Conservation (phyloP, 2,797 vertebrate species). For the Antennarius maculatus region DNA sequence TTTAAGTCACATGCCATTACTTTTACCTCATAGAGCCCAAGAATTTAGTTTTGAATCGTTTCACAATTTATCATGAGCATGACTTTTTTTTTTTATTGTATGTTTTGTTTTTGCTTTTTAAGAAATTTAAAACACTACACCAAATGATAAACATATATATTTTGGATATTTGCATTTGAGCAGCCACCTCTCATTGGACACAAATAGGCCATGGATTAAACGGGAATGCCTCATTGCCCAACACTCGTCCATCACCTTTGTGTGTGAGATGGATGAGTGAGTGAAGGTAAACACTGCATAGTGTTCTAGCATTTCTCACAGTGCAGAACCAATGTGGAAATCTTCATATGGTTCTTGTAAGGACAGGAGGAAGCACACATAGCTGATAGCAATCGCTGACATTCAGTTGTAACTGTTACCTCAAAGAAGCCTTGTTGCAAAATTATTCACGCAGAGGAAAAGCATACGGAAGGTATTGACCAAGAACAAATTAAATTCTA, state of each 20-base stretch:
- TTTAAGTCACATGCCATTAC: no score
- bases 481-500: constrained; percentile 10
- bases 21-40: no score
- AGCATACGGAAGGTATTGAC: not conserved
- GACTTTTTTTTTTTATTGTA: no score
- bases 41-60: constrained; percentile 4
- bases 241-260: constrained; percentile 62
- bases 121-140: not conserved
- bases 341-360: constrained; percentile 57
- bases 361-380: constrained; percentile 56
- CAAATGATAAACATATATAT: constrained; percentile 40
- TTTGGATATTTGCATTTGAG: constrained; percentile 58
- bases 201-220: constrained; percentile 66
- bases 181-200: constrained; percentile 66
- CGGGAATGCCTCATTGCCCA: constrained; percentile 74
- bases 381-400: constrained; percentile 46
- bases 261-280: constrained; percentile 68
- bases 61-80: not conserved
- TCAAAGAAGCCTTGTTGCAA: constrained; percentile 21
- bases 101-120: no score
- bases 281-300: constrained; percentile 69
- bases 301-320: constrained; percentile 45
- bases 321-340: constrained; percentile 52
- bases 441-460: constrained; percentile 12
- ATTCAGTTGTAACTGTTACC: constrained; percentile 36